phyloP scores from a whole-genome alignment of 2,888 invertebrate genomes.

The Oasisia sp. region DNA sequence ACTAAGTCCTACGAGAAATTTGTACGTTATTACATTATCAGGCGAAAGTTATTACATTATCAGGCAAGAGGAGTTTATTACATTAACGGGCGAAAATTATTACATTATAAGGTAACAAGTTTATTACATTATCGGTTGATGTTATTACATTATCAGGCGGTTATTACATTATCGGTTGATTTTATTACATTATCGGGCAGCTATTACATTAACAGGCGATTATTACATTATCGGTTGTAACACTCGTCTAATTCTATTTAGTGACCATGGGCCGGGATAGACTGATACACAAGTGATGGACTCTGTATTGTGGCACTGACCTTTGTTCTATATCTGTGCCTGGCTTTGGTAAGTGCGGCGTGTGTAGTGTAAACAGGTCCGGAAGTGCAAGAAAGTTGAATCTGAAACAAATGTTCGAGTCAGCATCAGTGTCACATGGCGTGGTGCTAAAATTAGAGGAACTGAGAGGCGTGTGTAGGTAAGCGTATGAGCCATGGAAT shows the following conservation, averaged over 20 bases:
- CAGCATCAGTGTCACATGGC: neutral
- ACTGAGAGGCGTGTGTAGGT: neutral
- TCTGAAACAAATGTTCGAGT: neutral
- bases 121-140: too few species aligned
- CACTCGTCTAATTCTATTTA: neutral
- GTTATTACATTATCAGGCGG: too few species aligned
- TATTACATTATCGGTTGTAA: too few species aligned
- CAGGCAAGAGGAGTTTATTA: too few species aligned
- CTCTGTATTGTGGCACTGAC: neutral
- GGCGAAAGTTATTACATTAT: too few species aligned
- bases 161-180: too few species aligned
- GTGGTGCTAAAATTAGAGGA: neutral
- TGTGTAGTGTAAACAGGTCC: neutral
- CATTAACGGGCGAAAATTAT: too few species aligned
- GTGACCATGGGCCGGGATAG: neutral
- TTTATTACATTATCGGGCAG: too few species aligned
- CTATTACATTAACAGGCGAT: too few species aligned
- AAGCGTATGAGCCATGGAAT: neutral
- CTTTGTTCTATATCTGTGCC: neutral
- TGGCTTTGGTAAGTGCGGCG: neutral
- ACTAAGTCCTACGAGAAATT: too few species aligned
- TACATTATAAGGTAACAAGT: too few species aligned
- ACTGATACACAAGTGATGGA: neutral
- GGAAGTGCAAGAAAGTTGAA: neutral
- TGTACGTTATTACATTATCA: too few species aligned